Evolutionary conservation across 1,140 invertebrate species (phyloP).

Genomic region (Conus betulinus): DNA sequence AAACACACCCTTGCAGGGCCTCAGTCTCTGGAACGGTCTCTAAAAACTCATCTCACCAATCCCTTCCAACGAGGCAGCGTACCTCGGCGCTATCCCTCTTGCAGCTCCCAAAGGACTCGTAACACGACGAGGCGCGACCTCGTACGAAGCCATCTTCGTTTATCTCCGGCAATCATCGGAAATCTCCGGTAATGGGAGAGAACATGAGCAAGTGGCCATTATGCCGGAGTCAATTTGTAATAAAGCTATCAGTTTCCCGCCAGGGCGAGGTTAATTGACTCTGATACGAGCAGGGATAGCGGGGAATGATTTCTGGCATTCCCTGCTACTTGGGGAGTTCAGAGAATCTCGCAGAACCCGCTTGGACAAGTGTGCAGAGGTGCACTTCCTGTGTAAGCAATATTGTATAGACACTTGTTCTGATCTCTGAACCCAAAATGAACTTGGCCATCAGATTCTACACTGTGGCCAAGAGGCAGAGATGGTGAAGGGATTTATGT

Average conservation of each 20-base stretch:
- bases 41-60: conserved; percentile 19
- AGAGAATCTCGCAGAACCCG: neutral
- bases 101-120: conserved; percentile 21
- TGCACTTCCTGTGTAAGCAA: conserved; percentile 11
- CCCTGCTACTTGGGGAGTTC: neutral
- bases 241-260: conserved; percentile 34
- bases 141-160: conserved; percentile 34
- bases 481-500: neutral
- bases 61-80: neutral
- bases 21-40: neutral
- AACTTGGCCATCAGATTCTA: neutral
- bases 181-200: conserved; percentile 36
- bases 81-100: neutral
- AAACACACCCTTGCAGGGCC: conserved; percentile 23
- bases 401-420: conserved; percentile 7
- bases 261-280: conserved; percentile 23
- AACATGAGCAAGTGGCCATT: conserved; percentile 27
- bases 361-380: neutral
- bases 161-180: conserved; percentile 41
- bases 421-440: neutral
- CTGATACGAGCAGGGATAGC: conserved; percentile 6
- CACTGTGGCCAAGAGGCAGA: neutral
- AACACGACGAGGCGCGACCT: conserved; percentile 24
- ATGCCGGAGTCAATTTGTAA: conserved; percentile 39
- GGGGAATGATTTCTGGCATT: conserved; percentile 17